Conservation (phyloP, 2,113 vertebrate species). For the Helogale parvula region DNA sequence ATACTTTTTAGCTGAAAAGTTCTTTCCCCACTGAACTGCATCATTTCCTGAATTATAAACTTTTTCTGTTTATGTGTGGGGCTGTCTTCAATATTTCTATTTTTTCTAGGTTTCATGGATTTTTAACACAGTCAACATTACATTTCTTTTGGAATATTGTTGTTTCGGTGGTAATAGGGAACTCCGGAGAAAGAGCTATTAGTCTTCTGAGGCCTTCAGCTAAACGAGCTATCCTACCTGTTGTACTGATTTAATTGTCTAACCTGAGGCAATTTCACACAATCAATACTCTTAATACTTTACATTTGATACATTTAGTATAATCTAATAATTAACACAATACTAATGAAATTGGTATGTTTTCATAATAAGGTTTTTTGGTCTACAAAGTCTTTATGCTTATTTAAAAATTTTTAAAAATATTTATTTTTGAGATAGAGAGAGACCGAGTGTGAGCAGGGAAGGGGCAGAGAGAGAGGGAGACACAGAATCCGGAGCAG, state of each 20-base stretch:
- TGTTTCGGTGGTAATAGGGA: no score
- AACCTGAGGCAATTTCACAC: background rate
- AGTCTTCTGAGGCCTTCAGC: no score
- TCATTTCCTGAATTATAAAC: background rate
- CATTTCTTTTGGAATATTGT: no score
- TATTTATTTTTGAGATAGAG: no score
- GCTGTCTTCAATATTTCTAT: background rate
- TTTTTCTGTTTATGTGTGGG: background rate
- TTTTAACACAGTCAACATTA: no score
- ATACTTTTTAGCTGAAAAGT: background rate
- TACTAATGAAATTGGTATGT: background rate
- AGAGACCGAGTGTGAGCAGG: no score
- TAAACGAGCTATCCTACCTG: no score
- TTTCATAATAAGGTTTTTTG: background rate
- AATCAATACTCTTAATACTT: background rate
- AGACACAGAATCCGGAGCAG: no score
- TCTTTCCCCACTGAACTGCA: background rate
- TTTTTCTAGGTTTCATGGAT: no score
- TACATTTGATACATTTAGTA: background rate
- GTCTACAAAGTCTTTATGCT: background rate
- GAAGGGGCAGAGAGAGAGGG: no score
- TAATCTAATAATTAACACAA: background rate
- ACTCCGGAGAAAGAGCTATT: no score
- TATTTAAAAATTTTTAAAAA: no score
- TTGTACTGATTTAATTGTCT: background rate